Evolutionary conservation across 2,113 vertebrate genomes (phyloP), one percentile per base, ranked within the genome.

Genomic region (Lasiurus cinereus): DNA sequence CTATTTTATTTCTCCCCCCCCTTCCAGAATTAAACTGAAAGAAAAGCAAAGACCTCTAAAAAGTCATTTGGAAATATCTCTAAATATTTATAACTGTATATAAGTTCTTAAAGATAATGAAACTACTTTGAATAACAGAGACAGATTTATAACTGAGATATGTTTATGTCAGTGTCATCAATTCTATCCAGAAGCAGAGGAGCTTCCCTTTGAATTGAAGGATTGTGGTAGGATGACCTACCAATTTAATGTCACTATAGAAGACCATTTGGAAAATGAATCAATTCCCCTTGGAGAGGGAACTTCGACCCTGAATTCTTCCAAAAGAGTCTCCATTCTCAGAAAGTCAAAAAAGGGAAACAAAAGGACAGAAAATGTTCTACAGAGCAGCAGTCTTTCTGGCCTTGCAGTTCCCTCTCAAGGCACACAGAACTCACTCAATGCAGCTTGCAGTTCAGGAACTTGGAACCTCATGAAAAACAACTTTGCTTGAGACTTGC

Each of bases 161-260:
- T 48, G 18, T 64, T 88, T 86, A 59, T 39, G 13, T 72, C 43
- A 82, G 0, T 48, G 10, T 69, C 43, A 39, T 19, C 21, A 21
- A 48, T 78, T 86, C 69, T 8, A 16, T 64, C 14, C 31, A 43
- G 46, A 84, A 85, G 16, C 36, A n/a, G 72, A 82, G 91, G 59
- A 36, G 52, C 52, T 56, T 66, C 82, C 70, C 21, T 83, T 54
- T 69, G 82, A 24, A 46, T 67, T 78, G 84, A 54, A 90, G 29
- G 15, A 11, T 59, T 62, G 1, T 74, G n/a, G 50, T 3, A 98
- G 79, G 74, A 99, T 99, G 98, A 79, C 91, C 73, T 99, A 98
- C 95, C 98, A 80, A 0, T 99, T 98, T 97, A 98, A 98, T 94
- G 98, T 99, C 79, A 88, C 27, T 54, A 67, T 98, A 70, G 97